phyloP scores from a whole-genome alignment of 1,140 invertebrate genomes.

The Carposina sasakii region DNA sequence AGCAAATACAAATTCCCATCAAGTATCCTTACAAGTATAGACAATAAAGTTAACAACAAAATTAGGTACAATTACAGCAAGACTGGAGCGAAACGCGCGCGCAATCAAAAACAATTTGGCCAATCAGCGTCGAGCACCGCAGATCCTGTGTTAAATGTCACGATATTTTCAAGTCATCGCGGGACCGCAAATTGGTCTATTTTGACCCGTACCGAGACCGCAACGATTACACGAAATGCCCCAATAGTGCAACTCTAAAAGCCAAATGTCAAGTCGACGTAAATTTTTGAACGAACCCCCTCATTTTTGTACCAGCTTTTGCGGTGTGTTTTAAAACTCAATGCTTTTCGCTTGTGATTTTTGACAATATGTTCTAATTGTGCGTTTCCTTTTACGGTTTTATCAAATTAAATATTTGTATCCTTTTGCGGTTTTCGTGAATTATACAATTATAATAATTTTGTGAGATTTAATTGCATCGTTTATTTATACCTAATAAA shows the following conservation, averaged over 20 bases:
- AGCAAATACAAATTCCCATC: no score
- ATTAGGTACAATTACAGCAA: constrained; percentile 21
- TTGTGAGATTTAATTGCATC: no score
- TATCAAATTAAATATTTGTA: no score
- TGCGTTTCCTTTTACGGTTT: constrained; percentile 12
- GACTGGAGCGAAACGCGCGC: constrained; percentile 22
- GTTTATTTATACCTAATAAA: no score
- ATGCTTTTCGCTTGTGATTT: constrained; percentile 9
- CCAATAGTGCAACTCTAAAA: constrained; percentile 20
- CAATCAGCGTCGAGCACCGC: constrained; percentile 25
- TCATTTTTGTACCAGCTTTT: constrained; percentile 17
- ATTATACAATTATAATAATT: no score
- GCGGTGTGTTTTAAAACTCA: constrained; percentile 17
- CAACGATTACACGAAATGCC: constrained; percentile 21
- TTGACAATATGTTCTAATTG: constrained; percentile 51
- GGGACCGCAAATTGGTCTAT: constrained; percentile 50
- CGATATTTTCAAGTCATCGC: constrained; percentile 31
- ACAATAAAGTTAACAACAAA: no score
- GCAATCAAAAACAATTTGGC: constrained; percentile 55
- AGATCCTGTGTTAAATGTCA: constrained; percentile 48
- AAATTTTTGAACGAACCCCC: constrained; percentile 31
- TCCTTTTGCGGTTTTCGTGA: no score
- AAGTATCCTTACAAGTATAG: constrained; percentile 11
- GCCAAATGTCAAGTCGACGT: constrained; percentile 49
- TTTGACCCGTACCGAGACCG: constrained; percentile 23